Percentiles rank a stretch among this genome's conserved stretches.
phyloP scores from a whole-genome alignment of 2,113 vertebrate species.

The Pavo muticus region DNA sequence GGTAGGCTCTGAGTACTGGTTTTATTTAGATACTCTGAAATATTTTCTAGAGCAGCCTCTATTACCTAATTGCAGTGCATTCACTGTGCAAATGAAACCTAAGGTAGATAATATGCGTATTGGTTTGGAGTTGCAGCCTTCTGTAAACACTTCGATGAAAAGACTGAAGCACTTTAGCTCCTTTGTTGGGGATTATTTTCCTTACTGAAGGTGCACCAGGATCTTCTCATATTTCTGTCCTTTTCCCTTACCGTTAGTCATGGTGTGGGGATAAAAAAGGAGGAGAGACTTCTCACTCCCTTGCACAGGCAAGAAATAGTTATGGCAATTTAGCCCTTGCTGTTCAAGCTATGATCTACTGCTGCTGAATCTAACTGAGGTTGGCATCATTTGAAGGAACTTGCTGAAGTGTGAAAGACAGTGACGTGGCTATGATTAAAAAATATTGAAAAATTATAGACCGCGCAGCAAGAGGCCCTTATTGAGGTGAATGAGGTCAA shows the following conservation, averaged over 20 bases:
- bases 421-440: constrained; percentile 38
- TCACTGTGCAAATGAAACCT: neutral
- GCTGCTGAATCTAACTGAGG: constrained; percentile 47
- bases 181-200: neutral
- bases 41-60: neutral
- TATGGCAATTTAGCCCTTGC: constrained; percentile 47
- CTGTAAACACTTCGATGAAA: neutral
- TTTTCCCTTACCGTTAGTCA: neutral
- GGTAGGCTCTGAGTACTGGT: neutral
- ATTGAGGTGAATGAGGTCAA: constrained; percentile 32
- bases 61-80: neutral
- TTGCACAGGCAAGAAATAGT: neutral
- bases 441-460: constrained; percentile 48
- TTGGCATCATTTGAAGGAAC: constrained; percentile 66
- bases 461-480: neutral
- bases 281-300: neutral
- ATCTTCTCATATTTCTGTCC: neutral
- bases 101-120: neutral
- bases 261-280: neutral
- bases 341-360: constrained; percentile 38
- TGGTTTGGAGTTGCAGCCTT: neutral
- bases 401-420: constrained; percentile 64
- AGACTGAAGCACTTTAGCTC: neutral
- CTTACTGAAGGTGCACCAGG: neutral
- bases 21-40: neutral